A percentile compares a stretch with the other conserved stretches of the same genome.
phyloP scores from a whole-genome alignment of 2,888 invertebrate genomes.

The Leptodirus hochenwartii region DNA sequence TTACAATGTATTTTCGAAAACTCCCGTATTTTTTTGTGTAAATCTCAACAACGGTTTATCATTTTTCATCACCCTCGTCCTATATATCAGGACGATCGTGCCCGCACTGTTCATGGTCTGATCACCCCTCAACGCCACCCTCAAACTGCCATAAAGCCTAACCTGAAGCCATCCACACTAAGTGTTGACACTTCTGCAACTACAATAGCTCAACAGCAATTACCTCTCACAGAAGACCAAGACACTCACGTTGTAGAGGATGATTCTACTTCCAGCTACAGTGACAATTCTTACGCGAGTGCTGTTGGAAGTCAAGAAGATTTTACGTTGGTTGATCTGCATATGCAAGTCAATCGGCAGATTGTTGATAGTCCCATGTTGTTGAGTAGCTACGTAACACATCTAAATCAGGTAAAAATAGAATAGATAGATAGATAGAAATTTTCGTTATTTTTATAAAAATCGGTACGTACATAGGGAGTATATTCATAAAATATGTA shows the following conservation, averaged over 20 bases:
- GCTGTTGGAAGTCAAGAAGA: conserved; percentile 88
- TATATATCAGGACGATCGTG: conserved; percentile 18
- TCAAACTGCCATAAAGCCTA: conserved; percentile 9
- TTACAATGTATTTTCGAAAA: no score
- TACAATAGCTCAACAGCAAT: conserved; percentile 9
- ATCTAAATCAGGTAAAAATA: conserved; percentile 58
- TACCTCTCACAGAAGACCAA: no score
- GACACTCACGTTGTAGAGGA: conserved; percentile 12
- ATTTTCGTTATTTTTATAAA: background rate
- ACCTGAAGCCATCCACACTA: conserved; percentile 12
- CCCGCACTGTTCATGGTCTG: conserved; percentile 22
- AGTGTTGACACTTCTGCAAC: conserved; percentile 6
- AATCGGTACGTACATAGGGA: no score
- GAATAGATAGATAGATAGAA: background rate
- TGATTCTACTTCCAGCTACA: conserved; percentile 59
- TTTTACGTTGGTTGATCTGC: conserved; percentile 78
- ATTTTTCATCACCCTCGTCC: background rate
- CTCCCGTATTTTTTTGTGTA: no score
- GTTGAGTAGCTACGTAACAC: conserved; percentile 87
- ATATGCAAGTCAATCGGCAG: conserved; percentile 75
- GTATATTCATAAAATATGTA: no score
- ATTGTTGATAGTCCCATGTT: conserved; percentile 86
- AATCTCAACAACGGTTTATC: no score
- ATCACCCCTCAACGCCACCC: conserved; percentile 24
- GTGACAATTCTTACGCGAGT: conserved; percentile 73